Conservation (phyloP, 1,140 invertebrate species). For the Holcopasites calliopsidis region DNA sequence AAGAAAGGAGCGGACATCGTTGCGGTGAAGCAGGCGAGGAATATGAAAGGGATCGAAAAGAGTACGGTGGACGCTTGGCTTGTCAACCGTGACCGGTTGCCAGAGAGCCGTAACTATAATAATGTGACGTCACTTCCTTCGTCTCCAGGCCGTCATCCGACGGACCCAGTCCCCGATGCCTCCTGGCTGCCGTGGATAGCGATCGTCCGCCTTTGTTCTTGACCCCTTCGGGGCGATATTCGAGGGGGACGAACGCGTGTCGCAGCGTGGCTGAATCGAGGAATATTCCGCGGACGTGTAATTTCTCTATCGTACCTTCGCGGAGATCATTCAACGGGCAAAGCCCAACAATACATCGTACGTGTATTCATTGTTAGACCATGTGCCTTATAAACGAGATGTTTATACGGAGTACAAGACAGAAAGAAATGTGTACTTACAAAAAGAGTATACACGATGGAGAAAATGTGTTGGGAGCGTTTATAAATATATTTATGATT, state of each 20-base stretch:
- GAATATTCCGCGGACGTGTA: not conserved
- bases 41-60: conserved; percentile 61
- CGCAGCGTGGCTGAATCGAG: not conserved
- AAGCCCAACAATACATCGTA: no score
- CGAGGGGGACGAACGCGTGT: not conserved
- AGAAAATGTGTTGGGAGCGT: no score
- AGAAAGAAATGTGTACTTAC: no score
- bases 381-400: not conserved
- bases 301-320: not conserved
- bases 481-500: no score
- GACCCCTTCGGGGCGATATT: not conserved
- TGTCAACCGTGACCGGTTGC: conserved; percentile 74
- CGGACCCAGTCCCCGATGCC: not conserved
- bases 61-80: conserved; percentile 72
- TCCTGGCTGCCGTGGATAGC: conserved; percentile 16
- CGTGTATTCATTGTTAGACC: no score
- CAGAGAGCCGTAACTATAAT: conserved; percentile 69
- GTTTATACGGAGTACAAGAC: not conserved
- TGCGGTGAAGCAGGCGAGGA: conserved; percentile 54
- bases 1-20: conserved; percentile 50
- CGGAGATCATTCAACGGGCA: no score
- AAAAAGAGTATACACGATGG: no score
- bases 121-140: conserved; percentile 75
- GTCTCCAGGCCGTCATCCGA: conserved; percentile 53
- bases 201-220: conserved; percentile 33